Base-by-base conservation (phyloP, 1,140 invertebrate genomes). In the Atopsyche davidsoni region DNA sequence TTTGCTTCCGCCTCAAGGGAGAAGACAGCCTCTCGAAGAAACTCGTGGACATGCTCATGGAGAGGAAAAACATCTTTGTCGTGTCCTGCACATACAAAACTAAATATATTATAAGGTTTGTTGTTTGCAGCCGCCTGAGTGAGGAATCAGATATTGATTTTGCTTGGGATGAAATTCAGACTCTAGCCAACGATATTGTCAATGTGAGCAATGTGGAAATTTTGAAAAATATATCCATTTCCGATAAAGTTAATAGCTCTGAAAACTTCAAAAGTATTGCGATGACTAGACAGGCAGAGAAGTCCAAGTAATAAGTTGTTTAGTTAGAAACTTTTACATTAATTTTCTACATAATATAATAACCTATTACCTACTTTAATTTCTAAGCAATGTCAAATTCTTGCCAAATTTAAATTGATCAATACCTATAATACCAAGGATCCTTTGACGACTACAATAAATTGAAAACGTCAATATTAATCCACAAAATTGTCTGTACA, bases 1-100 rank as follows among this genome's bases (percentile, higher is more conserved):
- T 96, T 6, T 95, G 90, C 58, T 96, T 96, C 62, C 77, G 89
- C 63, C 65, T 94, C 10, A 90, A 84, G 74, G 89, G 84, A 1
- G 84, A 96, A 64, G 81, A 94, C 65, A 70, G 70, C 21, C 56
- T 81, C 1, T 95, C 87, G 0, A 82, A 89, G 60, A 68, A 78
- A 49, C 69, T 98, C 2, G 66, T 92, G 14, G 81, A 87, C 41
- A 77, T 77, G 50, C 70, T 98, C 23, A 90, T 83, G 57, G 75
- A 80, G 10, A 80, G 85, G 46, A 86, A 86, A 58, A 79, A 86
- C 51, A 82, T 98, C 32, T 95, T 92, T 63, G 73, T 96, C 59
- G 83, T 94, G 0, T 82, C 89, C 1, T 87, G 86, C 0, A 81
- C 74, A 23, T 80, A 83, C 45, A 68, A 72, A 3, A 77, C 76